These are phyloP conservation scores for Unio pictorum DNA, from an alignment of 2,888 invertebrate species.

Conservation along the genomic window DNA sequence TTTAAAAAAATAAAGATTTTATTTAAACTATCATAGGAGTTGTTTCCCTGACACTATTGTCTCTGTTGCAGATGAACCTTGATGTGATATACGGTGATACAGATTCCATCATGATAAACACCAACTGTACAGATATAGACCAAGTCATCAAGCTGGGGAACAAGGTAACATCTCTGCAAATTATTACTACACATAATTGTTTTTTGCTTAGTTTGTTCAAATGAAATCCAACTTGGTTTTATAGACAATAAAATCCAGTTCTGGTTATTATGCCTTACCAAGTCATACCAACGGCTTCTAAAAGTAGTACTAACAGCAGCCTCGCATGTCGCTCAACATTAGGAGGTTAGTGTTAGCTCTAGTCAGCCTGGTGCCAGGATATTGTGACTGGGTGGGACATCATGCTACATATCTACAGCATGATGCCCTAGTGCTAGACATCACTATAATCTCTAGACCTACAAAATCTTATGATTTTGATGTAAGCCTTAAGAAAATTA, in stretches of 20 bases:
- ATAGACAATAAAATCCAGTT: neutral
- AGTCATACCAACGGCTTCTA: no score
- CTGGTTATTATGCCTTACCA: neutral
- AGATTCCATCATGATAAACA: slow-evolving; percentile 99
- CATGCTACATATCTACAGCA: no score
- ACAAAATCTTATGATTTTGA: no score
- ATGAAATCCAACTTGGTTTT: neutral
- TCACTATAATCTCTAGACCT: no score
- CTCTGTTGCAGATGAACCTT: slow-evolving; percentile 76
- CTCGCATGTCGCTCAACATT: no score
- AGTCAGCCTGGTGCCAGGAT: no score
- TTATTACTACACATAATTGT: neutral
- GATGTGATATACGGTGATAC: slow-evolving; percentile 99
- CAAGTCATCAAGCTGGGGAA: slow-evolving; percentile 79
- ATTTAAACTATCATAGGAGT: neutral
- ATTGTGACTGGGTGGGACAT: no score
- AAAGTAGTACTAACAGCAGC: no score
- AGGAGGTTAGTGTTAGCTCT: no score
- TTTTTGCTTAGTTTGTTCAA: no score
- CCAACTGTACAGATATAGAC: slow-evolving; percentile 89
- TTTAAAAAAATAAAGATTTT: neutral
- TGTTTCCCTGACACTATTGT: neutral
- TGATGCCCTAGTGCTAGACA: no score
- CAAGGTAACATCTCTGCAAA: slow-evolving; percentile 72
- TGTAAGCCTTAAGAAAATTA: no score